Evolutionary conservation across 2,888 invertebrate genomes (phyloP).

Genomic region (Operophtera brumata): DNA sequence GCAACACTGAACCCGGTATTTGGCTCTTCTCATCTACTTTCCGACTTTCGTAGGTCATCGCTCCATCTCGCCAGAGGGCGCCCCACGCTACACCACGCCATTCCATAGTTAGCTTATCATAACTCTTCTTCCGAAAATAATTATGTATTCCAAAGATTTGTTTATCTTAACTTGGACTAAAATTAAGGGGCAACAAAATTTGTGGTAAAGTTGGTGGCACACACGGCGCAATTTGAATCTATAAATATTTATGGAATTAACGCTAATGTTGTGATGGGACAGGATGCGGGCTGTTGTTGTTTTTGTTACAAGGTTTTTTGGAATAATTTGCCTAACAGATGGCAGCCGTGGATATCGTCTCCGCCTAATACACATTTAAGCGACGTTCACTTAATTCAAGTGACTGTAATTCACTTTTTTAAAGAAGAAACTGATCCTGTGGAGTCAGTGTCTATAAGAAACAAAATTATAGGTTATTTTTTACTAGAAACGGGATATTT

Average conservation of each 20-base stretch:
- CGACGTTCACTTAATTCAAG: no score
- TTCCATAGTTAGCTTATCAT: background rate
- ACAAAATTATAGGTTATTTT: no score
- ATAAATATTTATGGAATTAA: slow-evolving; percentile 32
- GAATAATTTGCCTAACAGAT: background rate
- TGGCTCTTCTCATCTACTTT: no score
- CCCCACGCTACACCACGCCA: no score
- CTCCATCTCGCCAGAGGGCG: no score
- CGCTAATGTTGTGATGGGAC: slow-evolving; percentile 10
- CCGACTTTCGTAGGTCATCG: no score
- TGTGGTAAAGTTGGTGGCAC: slow-evolving; percentile 31
- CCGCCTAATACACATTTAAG: no score
- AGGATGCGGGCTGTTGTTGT: slow-evolving; percentile 3
- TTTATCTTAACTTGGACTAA: slow-evolving; percentile 46
- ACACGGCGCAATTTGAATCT: slow-evolving; percentile 29
- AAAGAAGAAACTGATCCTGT: no score
- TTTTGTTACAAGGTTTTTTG: slow-evolving; percentile 2
- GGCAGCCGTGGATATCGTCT: background rate
- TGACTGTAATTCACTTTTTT: no score
- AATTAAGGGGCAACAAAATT: slow-evolving; percentile 44
- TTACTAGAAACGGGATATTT: no score
- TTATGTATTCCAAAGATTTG: slow-evolving; percentile 50
- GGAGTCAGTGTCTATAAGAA: no score
- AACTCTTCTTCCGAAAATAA: slow-evolving; percentile 35
- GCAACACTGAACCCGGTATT: no score